These are phyloP conservation scores for Pithys albifrons DNA, from an alignment of 2,113 vertebrate genomes.

Conservation along the genomic window DNA sequence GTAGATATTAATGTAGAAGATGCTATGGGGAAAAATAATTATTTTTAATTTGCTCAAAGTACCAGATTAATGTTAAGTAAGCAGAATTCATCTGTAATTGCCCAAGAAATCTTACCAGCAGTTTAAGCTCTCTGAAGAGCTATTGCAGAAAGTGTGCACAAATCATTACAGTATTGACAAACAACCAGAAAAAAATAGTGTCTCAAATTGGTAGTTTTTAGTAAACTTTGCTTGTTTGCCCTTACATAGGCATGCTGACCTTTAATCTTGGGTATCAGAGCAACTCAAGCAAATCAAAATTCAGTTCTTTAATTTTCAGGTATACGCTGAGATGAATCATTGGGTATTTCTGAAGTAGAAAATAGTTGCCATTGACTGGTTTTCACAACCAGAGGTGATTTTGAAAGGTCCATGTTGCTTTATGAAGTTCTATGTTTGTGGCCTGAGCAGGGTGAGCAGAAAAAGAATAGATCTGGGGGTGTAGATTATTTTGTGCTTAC, in stretches of 20 bases:
- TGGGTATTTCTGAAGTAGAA: not conserved
- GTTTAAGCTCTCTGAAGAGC: conserved; percentile 1
- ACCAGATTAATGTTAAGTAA: conserved; percentile 29
- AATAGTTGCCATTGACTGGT: not conserved
- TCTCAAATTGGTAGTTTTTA: not conserved
- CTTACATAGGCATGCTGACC: not conserved
- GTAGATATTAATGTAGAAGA: conserved; percentile 14
- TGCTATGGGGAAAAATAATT: conserved; percentile 32
- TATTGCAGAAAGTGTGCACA: not conserved
- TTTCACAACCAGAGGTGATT: not conserved
- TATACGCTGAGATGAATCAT: not conserved
- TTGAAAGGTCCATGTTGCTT: not conserved
- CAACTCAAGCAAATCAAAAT: not conserved
- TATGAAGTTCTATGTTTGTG: not conserved
- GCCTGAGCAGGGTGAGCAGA: not conserved
- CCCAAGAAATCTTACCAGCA: conserved; percentile 1
- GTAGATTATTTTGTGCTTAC: not conserved
- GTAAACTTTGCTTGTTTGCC: not conserved
- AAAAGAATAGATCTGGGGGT: not conserved
- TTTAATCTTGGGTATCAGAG: not conserved
- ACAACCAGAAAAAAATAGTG: not conserved
- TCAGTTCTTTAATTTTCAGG: not conserved
- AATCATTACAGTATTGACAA: conserved; percentile 11
- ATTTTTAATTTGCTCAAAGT: conserved; percentile 50
- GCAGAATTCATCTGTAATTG: conserved; percentile 15